A percentile compares a stretch with the other conserved stretches of the same genome.
Conservation (phyloP, 2,113 vertebrate species). For the Tautogolabrus adspersus region DNA sequence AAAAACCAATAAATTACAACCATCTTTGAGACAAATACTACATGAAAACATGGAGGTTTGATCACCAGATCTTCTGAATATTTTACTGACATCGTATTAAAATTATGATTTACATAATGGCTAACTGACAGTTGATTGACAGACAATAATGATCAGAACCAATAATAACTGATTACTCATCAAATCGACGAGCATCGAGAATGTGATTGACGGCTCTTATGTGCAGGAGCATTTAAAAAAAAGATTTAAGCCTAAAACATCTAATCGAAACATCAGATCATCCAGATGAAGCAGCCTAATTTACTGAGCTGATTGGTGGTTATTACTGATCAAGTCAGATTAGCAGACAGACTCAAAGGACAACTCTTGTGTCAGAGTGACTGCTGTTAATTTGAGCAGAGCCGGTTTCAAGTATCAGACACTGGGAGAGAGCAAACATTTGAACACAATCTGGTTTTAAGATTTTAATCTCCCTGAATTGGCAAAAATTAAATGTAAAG, state of each 20-base stretch:
- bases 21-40: not conserved
- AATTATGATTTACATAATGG: constrained; percentile 14
- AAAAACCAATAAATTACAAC: constrained; percentile 27
- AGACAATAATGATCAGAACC: constrained; percentile 53
- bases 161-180: constrained; percentile 1
- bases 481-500: too few relatives aligned
- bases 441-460: constrained; percentile 7
- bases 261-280: constrained; percentile 37
- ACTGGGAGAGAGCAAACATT: not conserved
- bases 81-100: constrained; percentile 35
- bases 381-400: constrained; percentile 17
- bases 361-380: constrained; percentile 20
- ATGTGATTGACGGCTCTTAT: constrained; percentile 30
- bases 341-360: constrained; percentile 42
- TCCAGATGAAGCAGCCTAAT: constrained; percentile 10
- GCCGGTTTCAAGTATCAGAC: not conserved
- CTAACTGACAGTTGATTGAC: constrained; percentile 20
- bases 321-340: constrained; percentile 59
- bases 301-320: constrained; percentile 37
- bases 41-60: constrained; percentile 6
- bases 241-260: constrained; percentile 27
- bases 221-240: constrained; percentile 5
- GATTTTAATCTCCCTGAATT: too few relatives aligned
- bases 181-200: constrained; percentile 16
- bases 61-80: constrained; percentile 24